A percentile compares a stretch with the other conserved stretches of the same genome.
phyloP scores from a whole-genome alignment of 2,113 vertebrate genomes.

The Callithrix jacchus region DNA sequence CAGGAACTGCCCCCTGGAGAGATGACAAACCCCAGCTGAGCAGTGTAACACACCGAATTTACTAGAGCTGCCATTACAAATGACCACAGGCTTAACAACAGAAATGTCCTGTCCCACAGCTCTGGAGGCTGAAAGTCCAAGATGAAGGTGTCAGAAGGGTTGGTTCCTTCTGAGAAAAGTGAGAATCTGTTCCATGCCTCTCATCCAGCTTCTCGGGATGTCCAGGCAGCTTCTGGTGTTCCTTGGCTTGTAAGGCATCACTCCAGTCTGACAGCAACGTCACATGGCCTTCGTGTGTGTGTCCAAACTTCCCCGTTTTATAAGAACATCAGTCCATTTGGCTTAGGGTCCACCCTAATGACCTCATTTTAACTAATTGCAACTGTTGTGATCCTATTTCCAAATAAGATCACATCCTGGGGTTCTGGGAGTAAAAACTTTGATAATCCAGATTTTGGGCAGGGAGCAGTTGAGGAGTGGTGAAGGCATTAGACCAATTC shows the following conservation, averaged over 20 bases:
- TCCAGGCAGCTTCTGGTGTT: neutral
- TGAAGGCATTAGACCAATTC: neutral
- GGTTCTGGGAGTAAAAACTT: neutral
- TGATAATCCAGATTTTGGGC: neutral
- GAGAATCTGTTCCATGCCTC: neutral
- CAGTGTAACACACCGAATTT: fast-evolving
- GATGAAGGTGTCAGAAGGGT: neutral
- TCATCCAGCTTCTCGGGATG: neutral
- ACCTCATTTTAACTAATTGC: neutral
- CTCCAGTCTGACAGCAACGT: neutral
- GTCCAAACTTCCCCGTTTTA: neutral
- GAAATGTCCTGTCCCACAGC: neutral
- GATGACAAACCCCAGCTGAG: neutral
- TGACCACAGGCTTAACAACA: neutral
- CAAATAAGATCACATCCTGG: neutral
- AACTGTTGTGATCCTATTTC: neutral
- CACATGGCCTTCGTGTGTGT: neutral
- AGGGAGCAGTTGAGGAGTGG: too few relatives aligned
- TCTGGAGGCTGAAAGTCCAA: neutral
- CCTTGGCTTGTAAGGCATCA: neutral
- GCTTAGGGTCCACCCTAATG: neutral
- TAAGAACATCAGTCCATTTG: neutral
- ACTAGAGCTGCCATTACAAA: neutral
- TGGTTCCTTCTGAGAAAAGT: neutral
- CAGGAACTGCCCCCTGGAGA: neutral